Evolutionary conservation across 2,113 vertebrate genomes (phyloP).

Genomic region (Macroglossus sobrinus): DNA sequence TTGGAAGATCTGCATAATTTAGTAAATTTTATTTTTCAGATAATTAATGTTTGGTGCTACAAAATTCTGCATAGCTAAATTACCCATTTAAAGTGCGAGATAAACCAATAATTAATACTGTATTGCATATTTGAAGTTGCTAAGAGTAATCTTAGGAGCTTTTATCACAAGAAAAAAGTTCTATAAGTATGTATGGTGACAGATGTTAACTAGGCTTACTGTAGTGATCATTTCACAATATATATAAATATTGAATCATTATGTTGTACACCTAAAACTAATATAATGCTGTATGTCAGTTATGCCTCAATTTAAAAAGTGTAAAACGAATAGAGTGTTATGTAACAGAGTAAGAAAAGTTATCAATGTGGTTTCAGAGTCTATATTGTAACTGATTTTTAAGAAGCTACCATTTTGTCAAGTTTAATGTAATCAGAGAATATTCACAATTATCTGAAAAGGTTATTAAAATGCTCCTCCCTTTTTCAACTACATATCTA

Average conservation of each 20-base stretch:
- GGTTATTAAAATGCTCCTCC: background rate
- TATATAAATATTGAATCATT: background rate
- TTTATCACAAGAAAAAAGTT: background rate
- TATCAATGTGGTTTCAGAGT: constrained; percentile 4
- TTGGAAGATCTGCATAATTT: background rate
- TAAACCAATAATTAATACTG: background rate
- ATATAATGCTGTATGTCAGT: background rate
- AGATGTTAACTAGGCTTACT: background rate
- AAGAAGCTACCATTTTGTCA: background rate
- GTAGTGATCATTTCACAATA: background rate
- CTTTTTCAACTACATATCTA: background rate
- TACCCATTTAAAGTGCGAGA: background rate
- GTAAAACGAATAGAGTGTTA: background rate
- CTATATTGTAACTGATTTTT: background rate
- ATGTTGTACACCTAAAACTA: background rate
- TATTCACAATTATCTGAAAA: background rate
- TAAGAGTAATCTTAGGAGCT: background rate
- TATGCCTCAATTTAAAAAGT: background rate
- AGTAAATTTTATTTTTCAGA: background rate
- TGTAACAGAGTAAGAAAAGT: background rate
- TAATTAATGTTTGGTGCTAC: background rate
- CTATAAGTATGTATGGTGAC: background rate
- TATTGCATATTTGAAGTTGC: background rate
- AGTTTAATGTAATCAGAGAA: background rate
- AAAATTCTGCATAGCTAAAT: background rate